Evolutionary conservation across 2,888 invertebrate genomes (phyloP).

Genomic region (Drosophila greeni): DNA sequence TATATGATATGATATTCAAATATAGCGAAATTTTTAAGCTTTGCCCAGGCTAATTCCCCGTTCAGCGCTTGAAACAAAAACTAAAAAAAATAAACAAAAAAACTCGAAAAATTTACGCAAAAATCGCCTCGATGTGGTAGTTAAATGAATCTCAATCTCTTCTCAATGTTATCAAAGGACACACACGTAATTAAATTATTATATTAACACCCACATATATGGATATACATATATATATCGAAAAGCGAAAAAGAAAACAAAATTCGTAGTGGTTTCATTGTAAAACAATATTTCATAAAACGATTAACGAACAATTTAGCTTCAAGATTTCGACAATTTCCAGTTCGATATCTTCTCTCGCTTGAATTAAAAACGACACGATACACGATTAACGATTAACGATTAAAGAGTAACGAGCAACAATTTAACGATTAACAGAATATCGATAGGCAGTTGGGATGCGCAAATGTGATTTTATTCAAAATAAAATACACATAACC

Average conservation of each 20-base stretch:
- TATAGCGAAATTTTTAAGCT: slow-evolving; percentile 69
- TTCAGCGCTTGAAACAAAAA: slow-evolving; percentile 32
- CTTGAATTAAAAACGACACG: slow-evolving; percentile 20
- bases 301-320: slow-evolving; percentile 38
- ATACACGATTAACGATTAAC: slow-evolving; percentile 7
- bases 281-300: slow-evolving; percentile 67
- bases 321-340: slow-evolving; percentile 35
- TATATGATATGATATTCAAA: slow-evolving; percentile 45
- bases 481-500: slow-evolving; percentile 75
- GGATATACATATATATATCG: slow-evolving; percentile 22
- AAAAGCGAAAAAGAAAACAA: slow-evolving; percentile 48
- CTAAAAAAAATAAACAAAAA: slow-evolving; percentile 7
- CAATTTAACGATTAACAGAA: slow-evolving; percentile 26
- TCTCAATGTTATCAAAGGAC: slow-evolving; percentile 66
- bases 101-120: slow-evolving; percentile 48
- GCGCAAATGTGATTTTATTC: slow-evolving; percentile 77
- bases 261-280: slow-evolving; percentile 74
- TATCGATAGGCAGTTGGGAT: slow-evolving; percentile 32
- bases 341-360: slow-evolving; percentile 33
- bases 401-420: slow-evolving; percentile 9
- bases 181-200: slow-evolving; percentile 49
- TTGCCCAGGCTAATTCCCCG: slow-evolving; percentile 33
- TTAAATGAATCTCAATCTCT: slow-evolving; percentile 74
- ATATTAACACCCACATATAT: slow-evolving; percentile 21
- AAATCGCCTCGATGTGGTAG: slow-evolving; percentile 71